Conservation (phyloP, 2,888 invertebrate genomes). For the Cheilosia scutellata region DNA sequence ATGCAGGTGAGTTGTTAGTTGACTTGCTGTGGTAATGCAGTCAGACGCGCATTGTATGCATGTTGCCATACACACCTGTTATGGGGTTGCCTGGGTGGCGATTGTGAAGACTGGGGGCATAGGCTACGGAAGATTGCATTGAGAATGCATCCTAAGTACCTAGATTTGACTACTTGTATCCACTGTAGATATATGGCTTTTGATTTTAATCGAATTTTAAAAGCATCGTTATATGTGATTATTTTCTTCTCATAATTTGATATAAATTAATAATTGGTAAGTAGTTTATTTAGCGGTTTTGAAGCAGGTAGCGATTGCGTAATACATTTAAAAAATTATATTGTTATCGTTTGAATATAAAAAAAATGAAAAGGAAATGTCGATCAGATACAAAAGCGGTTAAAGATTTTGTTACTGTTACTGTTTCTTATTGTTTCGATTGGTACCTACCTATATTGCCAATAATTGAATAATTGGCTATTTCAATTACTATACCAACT, state of each 20-base stretch:
- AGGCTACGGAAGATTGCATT: constrained; percentile 44
- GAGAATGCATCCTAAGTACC: constrained; percentile 19
- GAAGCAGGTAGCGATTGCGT: not conserved
- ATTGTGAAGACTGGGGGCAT: constrained; percentile 34
- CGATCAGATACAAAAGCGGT: not conserved
- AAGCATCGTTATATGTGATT: constrained; percentile 5
- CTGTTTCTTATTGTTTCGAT: no score
- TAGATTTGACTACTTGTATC: constrained; percentile 1
- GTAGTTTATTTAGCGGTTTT: not conserved
- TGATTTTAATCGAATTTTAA: constrained; percentile 32
- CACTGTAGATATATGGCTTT: constrained; percentile 11
- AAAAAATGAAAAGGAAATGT: not conserved
- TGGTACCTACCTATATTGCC: no score
- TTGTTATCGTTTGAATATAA: not conserved
- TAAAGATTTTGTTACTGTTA: no score
- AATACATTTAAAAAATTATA: constrained; percentile 1
- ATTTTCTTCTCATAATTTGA: constrained; percentile 17
- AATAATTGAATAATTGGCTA: no score
- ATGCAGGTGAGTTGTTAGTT: constrained; percentile 54
- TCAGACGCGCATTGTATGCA: constrained; percentile 14
- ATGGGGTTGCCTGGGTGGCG: constrained; percentile 18
- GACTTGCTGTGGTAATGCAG: constrained; percentile 53
- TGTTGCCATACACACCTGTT: constrained; percentile 50
- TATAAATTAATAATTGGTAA: constrained; percentile 13
- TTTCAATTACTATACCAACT: no score